Base-by-base conservation (phyloP, 2,888 invertebrate species). In the Cephus pygmeus region DNA sequence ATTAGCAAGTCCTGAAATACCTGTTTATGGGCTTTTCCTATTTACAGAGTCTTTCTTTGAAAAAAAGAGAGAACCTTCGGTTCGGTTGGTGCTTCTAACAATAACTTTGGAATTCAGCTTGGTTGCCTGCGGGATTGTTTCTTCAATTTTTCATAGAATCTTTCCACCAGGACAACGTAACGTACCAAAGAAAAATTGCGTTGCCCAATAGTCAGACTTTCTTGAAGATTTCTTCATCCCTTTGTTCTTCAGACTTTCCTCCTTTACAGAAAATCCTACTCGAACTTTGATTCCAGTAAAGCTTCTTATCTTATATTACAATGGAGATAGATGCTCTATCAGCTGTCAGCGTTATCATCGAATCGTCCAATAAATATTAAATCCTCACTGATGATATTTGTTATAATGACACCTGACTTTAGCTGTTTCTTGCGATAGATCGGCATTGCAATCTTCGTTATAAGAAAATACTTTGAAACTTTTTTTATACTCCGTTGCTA, bases 241-340 rank as follows among this genome's bases (percentile, higher is more conserved):
- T 56, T 23, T 56, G 23, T 9, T 23, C 56, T 56, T 9, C 9
- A 56, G 23, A 23, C 23, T 56, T 23, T 23, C 2, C 56, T 23
- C 56, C 56, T 56, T 9, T 6, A 9, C 56, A 56, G 56, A 56
- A 23, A 56, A 23, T 23, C 23, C 56, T 56, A 9, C 56, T 56
- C 56, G 56, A 15, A 56, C 56, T 56, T 56, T 56, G 56, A 56
- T 23, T 56, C 56, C 9, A 56, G 23, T 56, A 23, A 56, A 23
- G 56, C 9, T 23, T 56, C 56, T 56, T 56, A 56, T 56, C 23
- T 77, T 77, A 77, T 74, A 73, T 77, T 36, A 77, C 74, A 77
- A 77, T 77, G 34, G 74, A 77, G 73, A 73, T 69, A 30, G 15
- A 77, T 40, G 69, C 69, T 77, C 74, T 34, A 73, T 77, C 73